Evolutionary conservation across 2,888 invertebrate species (phyloP).

Genomic region (Volucella inanis): DNA sequence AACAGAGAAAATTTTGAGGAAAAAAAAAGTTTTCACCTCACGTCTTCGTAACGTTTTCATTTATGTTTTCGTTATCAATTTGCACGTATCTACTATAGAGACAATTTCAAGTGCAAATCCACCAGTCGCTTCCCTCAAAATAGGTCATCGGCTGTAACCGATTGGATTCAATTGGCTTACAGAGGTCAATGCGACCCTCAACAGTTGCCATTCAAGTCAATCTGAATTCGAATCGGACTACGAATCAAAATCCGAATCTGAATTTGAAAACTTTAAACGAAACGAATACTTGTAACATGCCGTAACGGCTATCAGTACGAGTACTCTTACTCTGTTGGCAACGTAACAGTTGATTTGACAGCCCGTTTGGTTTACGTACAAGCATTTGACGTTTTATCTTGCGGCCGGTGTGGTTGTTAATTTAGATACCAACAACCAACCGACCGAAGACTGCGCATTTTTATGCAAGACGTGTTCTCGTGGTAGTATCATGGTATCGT

Average conservation of each 20-base stretch:
- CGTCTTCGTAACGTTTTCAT: constrained; percentile 48
- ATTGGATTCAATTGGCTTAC: constrained; percentile 35
- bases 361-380: constrained; percentile 27
- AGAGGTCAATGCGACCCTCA: constrained; percentile 64
- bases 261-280: too few species aligned
- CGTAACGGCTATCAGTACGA: constrained; percentile 21
- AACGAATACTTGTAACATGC: too few species aligned
- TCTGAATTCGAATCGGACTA: neutral
- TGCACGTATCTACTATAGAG: constrained; percentile 43
- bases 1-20: neutral
- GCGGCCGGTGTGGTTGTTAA: constrained; percentile 26
- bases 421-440: neutral
- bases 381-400: constrained; percentile 61
- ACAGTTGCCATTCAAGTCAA: constrained; percentile 47
- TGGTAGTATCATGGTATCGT: neutral
- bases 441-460: constrained; percentile 54
- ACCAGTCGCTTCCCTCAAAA: constrained; percentile 36
- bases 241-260: too few species aligned
- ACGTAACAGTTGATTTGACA: constrained; percentile 51
- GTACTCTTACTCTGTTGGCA: constrained; percentile 39
- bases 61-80: constrained; percentile 66
- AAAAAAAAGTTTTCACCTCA: constrained; percentile 38
- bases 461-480: constrained; percentile 39
- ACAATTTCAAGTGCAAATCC: constrained; percentile 55
- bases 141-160: constrained; percentile 58